phyloP scores from a whole-genome alignment of 2,113 vertebrate species.

The Okapia johnstoni region DNA sequence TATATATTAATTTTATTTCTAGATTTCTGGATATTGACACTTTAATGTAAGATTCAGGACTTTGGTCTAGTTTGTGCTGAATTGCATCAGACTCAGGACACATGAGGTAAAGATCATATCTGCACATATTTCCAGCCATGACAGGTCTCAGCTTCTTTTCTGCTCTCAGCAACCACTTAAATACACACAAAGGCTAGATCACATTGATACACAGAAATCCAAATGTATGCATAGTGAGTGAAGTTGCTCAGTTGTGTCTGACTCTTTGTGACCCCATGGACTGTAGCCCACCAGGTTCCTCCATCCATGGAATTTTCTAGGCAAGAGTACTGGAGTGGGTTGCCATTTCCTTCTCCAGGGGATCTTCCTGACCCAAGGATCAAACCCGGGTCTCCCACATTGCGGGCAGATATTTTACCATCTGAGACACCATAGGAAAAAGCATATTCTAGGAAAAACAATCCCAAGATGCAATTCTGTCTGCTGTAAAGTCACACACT shows the following conservation, averaged over 20 bases:
- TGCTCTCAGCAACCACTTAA: neutral
- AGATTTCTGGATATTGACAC: neutral
- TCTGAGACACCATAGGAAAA: neutral
- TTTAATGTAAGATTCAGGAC: neutral
- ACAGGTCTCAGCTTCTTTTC: neutral
- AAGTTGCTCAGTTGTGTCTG: neutral
- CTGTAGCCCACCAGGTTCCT: neutral
- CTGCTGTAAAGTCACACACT: neutral
- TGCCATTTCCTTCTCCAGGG: neutral
- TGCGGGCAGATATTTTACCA: neutral
- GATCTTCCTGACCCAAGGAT: neutral
- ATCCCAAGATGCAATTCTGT: neutral
- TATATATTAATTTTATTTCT: neutral
- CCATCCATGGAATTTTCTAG: neutral
- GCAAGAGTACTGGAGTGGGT: neutral
- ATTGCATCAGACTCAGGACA: neutral
- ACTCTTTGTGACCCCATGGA: neutral
- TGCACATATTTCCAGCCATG: neutral
- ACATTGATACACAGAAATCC: neutral
- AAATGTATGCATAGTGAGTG: neutral
- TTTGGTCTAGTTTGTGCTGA: neutral
- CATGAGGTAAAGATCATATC: neutral
- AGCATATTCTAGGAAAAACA: neutral
- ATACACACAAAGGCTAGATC: neutral
- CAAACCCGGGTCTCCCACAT: fast-evolving